A percentile compares a stretch with the other conserved stretches of the same genome.
Evolutionary conservation across 2,888 invertebrate species (phyloP).

Genomic region (Eristalis pertinax): DNA sequence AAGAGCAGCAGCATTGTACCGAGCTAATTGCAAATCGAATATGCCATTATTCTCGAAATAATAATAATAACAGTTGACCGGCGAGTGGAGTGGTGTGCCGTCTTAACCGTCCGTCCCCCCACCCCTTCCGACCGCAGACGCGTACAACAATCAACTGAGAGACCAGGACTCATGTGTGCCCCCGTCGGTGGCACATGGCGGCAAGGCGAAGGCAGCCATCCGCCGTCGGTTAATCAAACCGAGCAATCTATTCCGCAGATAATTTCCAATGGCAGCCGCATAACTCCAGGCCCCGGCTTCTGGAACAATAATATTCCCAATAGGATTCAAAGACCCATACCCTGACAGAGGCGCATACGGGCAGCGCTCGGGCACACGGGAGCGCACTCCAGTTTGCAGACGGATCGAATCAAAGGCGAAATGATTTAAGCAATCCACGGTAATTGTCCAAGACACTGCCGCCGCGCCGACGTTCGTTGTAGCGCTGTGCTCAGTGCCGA

Average conservation of each 20-base stretch:
- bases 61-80: constrained; percentile 71
- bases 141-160: constrained; percentile 37
- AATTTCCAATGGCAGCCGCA: constrained; percentile 65
- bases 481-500: constrained; percentile 16
- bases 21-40: constrained; percentile 71
- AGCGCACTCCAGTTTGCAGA: constrained; percentile 14
- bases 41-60: constrained; percentile 71
- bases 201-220: constrained; percentile 55
- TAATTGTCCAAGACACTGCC: constrained; percentile 69
- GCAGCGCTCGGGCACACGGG: background rate
- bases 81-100: constrained; percentile 12
- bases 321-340: constrained; percentile 54
- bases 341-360: background rate
- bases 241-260: constrained; percentile 66
- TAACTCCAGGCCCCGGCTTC: constrained; percentile 46
- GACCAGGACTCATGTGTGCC: constrained; percentile 35
- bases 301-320: constrained; percentile 68
- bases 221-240: constrained; percentile 67
- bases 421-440: constrained; percentile 71
- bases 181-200: constrained; percentile 9
- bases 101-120: background rate
- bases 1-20: constrained; percentile 61
- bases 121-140: background rate
- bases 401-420: constrained; percentile 70
- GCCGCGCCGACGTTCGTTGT: constrained; percentile 53